Conservation (phyloP, 2,888 invertebrate genomes). For the Oscheius sp. region DNA sequence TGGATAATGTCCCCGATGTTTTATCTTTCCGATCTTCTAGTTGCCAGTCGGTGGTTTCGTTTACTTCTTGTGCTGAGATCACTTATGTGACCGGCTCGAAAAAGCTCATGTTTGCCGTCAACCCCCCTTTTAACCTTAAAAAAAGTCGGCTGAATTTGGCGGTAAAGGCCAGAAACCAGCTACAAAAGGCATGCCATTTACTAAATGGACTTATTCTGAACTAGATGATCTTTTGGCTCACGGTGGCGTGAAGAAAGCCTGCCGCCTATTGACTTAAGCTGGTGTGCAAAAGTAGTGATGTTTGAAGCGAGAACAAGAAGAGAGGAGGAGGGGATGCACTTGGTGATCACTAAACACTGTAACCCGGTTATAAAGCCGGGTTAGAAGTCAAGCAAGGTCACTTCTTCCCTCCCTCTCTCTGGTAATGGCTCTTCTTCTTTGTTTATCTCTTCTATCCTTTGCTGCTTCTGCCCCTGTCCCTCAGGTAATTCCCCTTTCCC, state of each 20-base stretch:
- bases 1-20: too few species aligned
- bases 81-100: too few species aligned
- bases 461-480: neutral
- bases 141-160: too few species aligned
- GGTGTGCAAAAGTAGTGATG: slow-evolving; percentile 34
- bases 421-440: slow-evolving; percentile 12
- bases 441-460: neutral
- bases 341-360: slow-evolving; percentile 27
- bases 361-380: slow-evolving; percentile 4
- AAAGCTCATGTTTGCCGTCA: too few species aligned
- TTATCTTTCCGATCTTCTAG: too few species aligned
- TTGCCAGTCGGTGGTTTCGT: too few species aligned
- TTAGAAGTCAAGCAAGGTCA: neutral
- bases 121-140: too few species aligned
- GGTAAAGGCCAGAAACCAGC: too few species aligned
- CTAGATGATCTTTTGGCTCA: neutral
- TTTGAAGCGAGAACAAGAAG: slow-evolving; percentile 26
- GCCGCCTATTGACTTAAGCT: slow-evolving; percentile 7
- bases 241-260: slow-evolving; percentile 5
- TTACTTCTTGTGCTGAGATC: too few species aligned
- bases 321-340: slow-evolving; percentile 12
- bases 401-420: neutral
- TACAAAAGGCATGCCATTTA: too few species aligned
- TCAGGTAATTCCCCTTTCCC: neutral
- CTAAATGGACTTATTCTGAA: too few species aligned